These are phyloP conservation scores for Aquatica leii DNA, from an alignment of 2,888 invertebrate genomes.

Conservation along the genomic window DNA sequence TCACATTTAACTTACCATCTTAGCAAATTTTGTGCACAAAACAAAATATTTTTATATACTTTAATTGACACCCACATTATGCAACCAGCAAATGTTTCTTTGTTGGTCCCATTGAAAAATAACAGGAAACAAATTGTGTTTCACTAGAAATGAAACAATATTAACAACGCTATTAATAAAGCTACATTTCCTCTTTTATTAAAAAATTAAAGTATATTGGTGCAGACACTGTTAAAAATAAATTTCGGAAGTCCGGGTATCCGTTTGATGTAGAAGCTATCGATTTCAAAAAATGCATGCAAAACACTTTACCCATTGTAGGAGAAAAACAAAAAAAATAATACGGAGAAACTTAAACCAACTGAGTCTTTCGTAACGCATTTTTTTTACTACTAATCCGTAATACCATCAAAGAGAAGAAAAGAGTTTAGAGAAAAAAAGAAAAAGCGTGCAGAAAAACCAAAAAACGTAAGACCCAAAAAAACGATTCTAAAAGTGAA, in stretches of 20 bases:
- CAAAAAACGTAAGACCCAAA: background rate
- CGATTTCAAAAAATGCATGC: constrained; percentile 37
- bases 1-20: constrained; percentile 30
- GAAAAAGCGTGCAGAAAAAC: background rate
- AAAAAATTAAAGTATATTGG: background rate
- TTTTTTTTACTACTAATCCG: constrained; percentile 37
- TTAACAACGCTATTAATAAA: constrained; percentile 9
- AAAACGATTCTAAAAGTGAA: background rate
- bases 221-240: constrained; percentile 23
- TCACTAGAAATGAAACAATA: constrained; percentile 21
- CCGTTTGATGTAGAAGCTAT: constrained; percentile 34
- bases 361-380: constrained; percentile 29
- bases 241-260: constrained; percentile 36
- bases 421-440: constrained; percentile 9
- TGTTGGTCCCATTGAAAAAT: constrained; percentile 30
- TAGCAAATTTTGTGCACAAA: background rate
- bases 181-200: constrained; percentile 15
- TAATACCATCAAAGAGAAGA: constrained; percentile 17
- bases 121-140: constrained; percentile 23
- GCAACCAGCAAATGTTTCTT: constrained; percentile 25
- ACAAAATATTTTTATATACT: constrained; percentile 27
- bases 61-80: constrained; percentile 31
- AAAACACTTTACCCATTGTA: constrained; percentile 18
- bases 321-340: constrained; percentile 14
- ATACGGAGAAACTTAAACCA: constrained; percentile 29